These are phyloP conservation scores for Nettapus auritus DNA, from an alignment of 2,113 vertebrate genomes.

Conservation along the genomic window DNA sequence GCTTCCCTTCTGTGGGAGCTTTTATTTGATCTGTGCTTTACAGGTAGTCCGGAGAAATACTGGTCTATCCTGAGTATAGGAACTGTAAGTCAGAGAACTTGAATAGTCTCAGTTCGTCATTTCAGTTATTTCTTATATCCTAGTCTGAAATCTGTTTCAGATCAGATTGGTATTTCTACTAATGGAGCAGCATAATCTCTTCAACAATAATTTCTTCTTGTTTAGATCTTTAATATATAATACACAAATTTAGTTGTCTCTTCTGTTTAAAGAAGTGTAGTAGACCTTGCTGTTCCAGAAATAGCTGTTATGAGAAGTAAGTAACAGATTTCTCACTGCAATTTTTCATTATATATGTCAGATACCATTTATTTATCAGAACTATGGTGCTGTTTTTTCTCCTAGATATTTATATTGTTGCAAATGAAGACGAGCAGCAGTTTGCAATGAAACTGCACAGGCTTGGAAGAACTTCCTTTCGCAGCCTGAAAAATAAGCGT, in stretches of 20 bases:
- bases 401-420: conserved; percentile 96
- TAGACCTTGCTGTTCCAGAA: not conserved
- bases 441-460: conserved; percentile 94
- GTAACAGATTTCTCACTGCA: not conserved
- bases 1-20: not conserved
- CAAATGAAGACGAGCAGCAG: conserved; percentile 86
- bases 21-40: not conserved
- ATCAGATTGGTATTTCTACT: not conserved
- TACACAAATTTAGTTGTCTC: not conserved
- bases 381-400: not conserved
- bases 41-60: not conserved
- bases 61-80: not conserved
- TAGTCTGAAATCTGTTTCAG: not conserved
- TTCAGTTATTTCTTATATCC: not conserved
- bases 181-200: not conserved
- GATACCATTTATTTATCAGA: not conserved
- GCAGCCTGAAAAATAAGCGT: conserved; percentile 95
- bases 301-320: not conserved
- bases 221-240: not conserved
- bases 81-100: not conserved
- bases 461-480: conserved; percentile 94
- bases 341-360: not conserved
- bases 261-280: not conserved
- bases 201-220: not conserved
- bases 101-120: not conserved